Conservation (phyloP, 2,797 vertebrate genomes). For the Bradypodion pumilum region DNA sequence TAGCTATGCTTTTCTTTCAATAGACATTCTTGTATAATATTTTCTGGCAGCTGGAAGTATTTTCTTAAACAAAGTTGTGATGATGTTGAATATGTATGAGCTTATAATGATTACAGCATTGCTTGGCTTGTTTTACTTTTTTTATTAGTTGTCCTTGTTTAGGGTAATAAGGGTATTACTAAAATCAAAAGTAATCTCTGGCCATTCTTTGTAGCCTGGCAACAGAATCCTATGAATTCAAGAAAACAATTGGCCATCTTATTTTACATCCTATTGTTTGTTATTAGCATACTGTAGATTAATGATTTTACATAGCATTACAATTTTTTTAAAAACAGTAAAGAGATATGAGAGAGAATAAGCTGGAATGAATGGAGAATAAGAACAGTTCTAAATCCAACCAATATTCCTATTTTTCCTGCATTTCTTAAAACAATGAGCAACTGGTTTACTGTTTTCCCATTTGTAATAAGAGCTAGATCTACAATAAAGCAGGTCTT, state of each 20-base stretch:
- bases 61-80: slow-evolving; percentile 46
- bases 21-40: neutral
- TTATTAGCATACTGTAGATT: slow-evolving; percentile 63
- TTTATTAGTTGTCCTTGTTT: slow-evolving; percentile 56
- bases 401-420: slow-evolving; percentile 56
- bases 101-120: slow-evolving; percentile 54
- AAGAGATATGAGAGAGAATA: slow-evolving; percentile 61
- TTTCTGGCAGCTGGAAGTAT: slow-evolving; percentile 22
- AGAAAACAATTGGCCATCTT: slow-evolving; percentile 67
- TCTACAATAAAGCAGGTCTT: neutral
- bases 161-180: slow-evolving; percentile 52
- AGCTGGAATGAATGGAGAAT: slow-evolving; percentile 48
- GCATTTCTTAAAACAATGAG: slow-evolving; percentile 54
- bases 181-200: slow-evolving; percentile 56
- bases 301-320: slow-evolving; percentile 45
- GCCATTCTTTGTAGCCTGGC: slow-evolving; percentile 46
- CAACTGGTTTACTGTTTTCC: slow-evolving; percentile 24
- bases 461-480: neutral
- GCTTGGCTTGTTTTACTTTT: slow-evolving; percentile 46
- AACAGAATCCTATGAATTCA: slow-evolving; percentile 60
- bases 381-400: slow-evolving; percentile 60
- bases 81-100: slow-evolving; percentile 54
- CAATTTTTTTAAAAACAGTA: slow-evolving; percentile 37
- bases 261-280: slow-evolving; percentile 68
- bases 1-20: neutral